Conservation (phyloP, 2,113 vertebrate species). For the Excalfactoria chinensis region DNA sequence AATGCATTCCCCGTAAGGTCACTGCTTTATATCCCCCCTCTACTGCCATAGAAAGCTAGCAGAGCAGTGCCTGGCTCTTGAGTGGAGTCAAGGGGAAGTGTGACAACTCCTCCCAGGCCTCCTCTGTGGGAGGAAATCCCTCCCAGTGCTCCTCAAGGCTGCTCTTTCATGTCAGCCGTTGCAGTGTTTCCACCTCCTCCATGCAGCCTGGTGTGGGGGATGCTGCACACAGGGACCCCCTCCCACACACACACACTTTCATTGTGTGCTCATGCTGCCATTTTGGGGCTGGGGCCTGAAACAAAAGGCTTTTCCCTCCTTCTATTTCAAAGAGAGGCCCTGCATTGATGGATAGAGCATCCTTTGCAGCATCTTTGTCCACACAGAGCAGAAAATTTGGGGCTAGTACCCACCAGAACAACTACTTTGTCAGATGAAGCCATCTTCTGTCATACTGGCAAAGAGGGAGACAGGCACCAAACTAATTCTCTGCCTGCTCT, state of each 20-base stretch:
- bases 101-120: neutral
- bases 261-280: neutral
- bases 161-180: neutral
- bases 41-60: neutral
- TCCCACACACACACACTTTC: neutral
- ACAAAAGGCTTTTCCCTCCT: neutral
- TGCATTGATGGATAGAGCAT: neutral
- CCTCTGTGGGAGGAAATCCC: neutral
- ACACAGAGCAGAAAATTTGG: neutral
- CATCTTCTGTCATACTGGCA: neutral
- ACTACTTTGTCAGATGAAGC: neutral
- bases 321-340: neutral
- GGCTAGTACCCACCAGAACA: neutral
- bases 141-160: neutral
- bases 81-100: neutral
- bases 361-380: fast-evolving
- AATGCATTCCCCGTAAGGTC: fast-evolving
- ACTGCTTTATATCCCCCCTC: neutral
- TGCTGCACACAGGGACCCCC: neutral
- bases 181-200: neutral
- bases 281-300: neutral
- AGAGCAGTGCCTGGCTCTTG: neutral
- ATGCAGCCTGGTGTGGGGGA: neutral
- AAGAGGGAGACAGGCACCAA: neutral
- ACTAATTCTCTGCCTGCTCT: conserved; percentile 8